Conservation (phyloP, 2,797 vertebrate genomes). For the Botia kubotai region DNA sequence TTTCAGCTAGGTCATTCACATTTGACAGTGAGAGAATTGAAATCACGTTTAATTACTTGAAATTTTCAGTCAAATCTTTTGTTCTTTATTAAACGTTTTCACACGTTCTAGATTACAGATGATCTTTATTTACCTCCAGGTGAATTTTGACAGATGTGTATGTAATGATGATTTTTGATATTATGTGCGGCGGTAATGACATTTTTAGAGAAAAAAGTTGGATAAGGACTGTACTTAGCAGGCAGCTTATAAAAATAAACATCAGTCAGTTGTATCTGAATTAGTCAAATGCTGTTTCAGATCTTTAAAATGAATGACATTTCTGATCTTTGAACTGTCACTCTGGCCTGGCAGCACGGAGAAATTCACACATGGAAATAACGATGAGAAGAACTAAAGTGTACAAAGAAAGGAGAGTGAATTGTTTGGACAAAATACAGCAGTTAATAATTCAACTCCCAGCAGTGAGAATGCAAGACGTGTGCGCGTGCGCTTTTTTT, state of each 20-base stretch:
- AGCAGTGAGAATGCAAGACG: slow-evolving; percentile 50
- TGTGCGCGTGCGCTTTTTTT: slow-evolving; percentile 17
- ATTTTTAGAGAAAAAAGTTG: neutral
- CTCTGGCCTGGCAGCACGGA: too few species aligned
- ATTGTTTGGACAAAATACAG: slow-evolving; percentile 46
- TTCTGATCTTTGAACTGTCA: too few species aligned
- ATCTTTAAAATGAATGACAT: too few species aligned
- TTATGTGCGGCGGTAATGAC: too few species aligned
- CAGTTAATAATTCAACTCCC: slow-evolving; percentile 67
- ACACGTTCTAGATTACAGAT: neutral
- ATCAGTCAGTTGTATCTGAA: neutral
- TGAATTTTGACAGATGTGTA: neutral
- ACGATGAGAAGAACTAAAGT: neutral
- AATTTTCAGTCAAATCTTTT: neutral
- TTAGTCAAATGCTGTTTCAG: neutral
- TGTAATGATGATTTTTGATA: neutral
- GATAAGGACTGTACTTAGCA: neutral
- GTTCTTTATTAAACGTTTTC: neutral
- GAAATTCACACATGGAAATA: neutral
- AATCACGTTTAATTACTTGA: neutral
- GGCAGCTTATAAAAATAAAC: neutral
- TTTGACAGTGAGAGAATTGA: neutral
- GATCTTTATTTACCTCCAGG: neutral
- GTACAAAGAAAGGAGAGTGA: slow-evolving; percentile 28
- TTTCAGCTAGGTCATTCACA: neutral